These are phyloP conservation scores for Drosophila paranaensis DNA, from an alignment of 2,888 invertebrate genomes.

Conservation along the genomic window DNA sequence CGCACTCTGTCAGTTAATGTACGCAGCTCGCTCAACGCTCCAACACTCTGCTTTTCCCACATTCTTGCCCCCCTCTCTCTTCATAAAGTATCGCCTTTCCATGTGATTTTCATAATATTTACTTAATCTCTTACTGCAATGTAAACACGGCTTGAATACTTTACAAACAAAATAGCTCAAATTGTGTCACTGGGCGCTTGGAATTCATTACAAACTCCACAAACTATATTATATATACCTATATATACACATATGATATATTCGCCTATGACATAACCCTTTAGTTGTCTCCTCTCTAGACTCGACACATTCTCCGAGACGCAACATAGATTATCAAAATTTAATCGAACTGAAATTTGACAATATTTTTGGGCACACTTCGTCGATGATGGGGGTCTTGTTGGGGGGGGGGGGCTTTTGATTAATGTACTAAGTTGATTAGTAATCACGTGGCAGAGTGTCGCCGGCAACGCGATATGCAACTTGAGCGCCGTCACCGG, in stretches of 20 bases:
- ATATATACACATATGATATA: neutral
- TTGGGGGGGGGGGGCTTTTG: slow-evolving; percentile 3
- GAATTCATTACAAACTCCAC: neutral
- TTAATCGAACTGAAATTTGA: slow-evolving; percentile 14
- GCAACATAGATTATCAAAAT: slow-evolving; percentile 12
- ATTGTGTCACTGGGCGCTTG: neutral
- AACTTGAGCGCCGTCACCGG: slow-evolving; percentile 39
- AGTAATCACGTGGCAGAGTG: slow-evolving; percentile 51
- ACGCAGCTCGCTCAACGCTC: neutral
- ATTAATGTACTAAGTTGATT: slow-evolving; percentile 50
- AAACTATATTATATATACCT: neutral
- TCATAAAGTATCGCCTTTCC: neutral
- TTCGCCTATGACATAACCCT: slow-evolving; percentile 1
- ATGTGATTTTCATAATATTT: slow-evolving; percentile 3
- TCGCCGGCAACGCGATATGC: slow-evolving; percentile 28
- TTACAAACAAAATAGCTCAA: neutral
- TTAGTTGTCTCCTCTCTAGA: neutral
- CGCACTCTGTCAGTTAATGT: neutral
- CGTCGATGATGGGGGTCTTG: neutral
- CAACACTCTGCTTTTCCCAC: neutral
- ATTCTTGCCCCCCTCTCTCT: neutral
- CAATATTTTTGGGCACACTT: slow-evolving; percentile 13
- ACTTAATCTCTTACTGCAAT: neutral
- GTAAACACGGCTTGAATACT: neutral
- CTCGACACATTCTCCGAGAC: neutral